Evolutionary conservation across 2,888 invertebrate species (phyloP).

Genomic region (Heteromurus nitidus): DNA sequence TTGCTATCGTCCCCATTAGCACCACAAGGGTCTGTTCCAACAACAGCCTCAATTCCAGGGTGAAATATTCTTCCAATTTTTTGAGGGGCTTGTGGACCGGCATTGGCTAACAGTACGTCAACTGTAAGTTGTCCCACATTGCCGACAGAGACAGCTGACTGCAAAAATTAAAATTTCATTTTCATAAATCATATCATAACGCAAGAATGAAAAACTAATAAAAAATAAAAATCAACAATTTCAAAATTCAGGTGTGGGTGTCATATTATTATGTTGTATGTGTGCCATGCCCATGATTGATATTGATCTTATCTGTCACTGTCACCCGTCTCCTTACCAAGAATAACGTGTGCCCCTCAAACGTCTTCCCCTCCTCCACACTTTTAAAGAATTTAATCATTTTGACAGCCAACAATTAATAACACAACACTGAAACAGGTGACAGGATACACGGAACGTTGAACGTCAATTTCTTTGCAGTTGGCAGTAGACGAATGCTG

Average conservation of each 20-base stretch:
- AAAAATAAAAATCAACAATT: neutral
- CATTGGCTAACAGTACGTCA: slow-evolving; percentile 87
- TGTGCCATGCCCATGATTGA: too few species aligned
- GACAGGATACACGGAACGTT: too few species aligned
- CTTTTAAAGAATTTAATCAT: slow-evolving; percentile 41
- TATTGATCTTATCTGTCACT: too few species aligned
- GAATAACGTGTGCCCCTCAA: slow-evolving; percentile 37
- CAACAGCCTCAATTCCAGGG: slow-evolving; percentile 84
- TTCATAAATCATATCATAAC: neutral
- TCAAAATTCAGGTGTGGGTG: too few species aligned
- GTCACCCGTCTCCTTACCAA: too few species aligned
- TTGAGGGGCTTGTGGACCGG: slow-evolving; percentile 78
- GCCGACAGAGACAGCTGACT: slow-evolving; percentile 91
- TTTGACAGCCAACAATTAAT: neutral
- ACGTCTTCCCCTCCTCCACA: slow-evolving; percentile 40
- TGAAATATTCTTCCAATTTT: slow-evolving; percentile 85
- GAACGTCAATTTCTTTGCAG: too few species aligned
- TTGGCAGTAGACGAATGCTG: too few species aligned
- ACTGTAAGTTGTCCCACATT: slow-evolving; percentile 92
- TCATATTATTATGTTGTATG: too few species aligned
- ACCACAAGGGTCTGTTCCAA: slow-evolving; percentile 85
- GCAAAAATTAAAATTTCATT: slow-evolving; percentile 16
- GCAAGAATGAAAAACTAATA: neutral
- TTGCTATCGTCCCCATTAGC: slow-evolving; percentile 76
- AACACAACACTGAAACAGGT: neutral